Evolutionary conservation across 2,113 vertebrate species (phyloP), one percentile per base, ranked within the genome.

Genomic region (Ariopsis seemanni): DNA sequence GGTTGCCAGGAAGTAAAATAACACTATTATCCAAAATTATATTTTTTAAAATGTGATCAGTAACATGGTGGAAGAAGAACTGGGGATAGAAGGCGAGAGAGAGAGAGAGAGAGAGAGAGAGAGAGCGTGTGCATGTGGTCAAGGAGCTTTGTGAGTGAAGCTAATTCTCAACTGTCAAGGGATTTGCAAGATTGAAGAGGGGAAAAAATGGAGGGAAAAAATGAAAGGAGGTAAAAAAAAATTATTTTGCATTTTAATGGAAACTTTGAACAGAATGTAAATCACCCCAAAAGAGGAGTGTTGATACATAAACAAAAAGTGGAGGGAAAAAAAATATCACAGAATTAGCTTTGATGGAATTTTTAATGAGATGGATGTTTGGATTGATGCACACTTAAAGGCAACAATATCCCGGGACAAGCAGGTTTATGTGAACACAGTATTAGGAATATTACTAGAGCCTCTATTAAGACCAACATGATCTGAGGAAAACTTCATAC

Each of bases 171-270:
- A 89, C 91, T 91, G 93, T 92, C 83, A 78, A 83, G 85, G 90
- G 90, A 93, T 90, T 91, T 90, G 91, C 88, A 85, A 93, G 91
- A 89, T 89, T 90, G 91, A 81, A 85, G 87, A 86, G 81, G 62
- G 85, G 89, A 92, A 86, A 60, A 53, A n/a, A n/a, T 7, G 7
- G 89, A 83, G 90, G 89, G 85, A 14, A 11, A 12, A 14, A 57
- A 14, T 25, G 34, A 53, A 71, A 12, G 60, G 25, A 25, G 18
- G 34, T 18, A 34, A 20, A 48, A 17, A 80, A 48, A 88, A 91
- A 92, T 90, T 86, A 88, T 86, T 93, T 94, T 94, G 93, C 93
- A 95, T 94, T 95, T 94, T 93, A 94, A 95, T 95, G 92, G 93
- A 92, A 92, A 92, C 86, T 89, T 89, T 89, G 91, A 91, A 91